A percentile compares a stretch with the other conserved stretches of the same genome.
Evolutionary conservation across 2,888 invertebrate species (phyloP).

Genomic region (Diploptera punctata): DNA sequence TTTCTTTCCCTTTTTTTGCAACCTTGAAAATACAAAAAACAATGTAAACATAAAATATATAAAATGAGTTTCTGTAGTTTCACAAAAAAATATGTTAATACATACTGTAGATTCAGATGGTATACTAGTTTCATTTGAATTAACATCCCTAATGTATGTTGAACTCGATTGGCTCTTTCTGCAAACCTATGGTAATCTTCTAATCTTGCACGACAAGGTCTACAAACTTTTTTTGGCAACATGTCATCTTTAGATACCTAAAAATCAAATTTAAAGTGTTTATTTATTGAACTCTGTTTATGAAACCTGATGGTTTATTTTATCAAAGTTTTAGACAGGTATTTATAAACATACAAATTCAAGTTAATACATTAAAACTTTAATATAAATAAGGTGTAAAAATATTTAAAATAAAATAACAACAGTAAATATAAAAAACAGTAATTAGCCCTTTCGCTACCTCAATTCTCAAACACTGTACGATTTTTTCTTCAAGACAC

Average conservation of each 20-base stretch:
- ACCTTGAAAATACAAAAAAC: neutral
- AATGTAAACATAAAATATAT: neutral
- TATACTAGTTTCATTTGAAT: conserved; percentile 19
- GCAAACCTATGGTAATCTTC: conserved; percentile 40
- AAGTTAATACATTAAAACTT: too few relatives aligned
- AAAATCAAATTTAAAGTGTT: too few relatives aligned
- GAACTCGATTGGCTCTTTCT: conserved; percentile 38
- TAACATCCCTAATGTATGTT: conserved; percentile 36
- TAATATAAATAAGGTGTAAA: too few relatives aligned
- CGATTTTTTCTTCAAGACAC: conserved; percentile 41
- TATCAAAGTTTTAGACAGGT: too few relatives aligned
- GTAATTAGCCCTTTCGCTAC: too few relatives aligned
- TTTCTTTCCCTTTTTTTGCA: neutral
- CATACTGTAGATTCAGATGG: neutral
- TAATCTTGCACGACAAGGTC: conserved; percentile 35
- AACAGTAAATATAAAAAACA: too few relatives aligned
- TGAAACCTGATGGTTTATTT: too few relatives aligned
- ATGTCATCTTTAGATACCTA: conserved; percentile 40
- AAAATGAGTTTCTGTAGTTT: neutral
- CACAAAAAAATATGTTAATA: neutral
- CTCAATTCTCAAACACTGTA: conserved; percentile 40
- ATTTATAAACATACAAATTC: too few relatives aligned
- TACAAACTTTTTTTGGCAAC: conserved; percentile 40
- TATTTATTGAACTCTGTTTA: too few relatives aligned
- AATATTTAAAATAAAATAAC: too few relatives aligned